A percentile compares a stretch with the other conserved stretches of the same genome.
These are phyloP conservation scores for Tachystola acroxantha DNA, from an alignment of 2,888 invertebrate species.

Conservation along the genomic window DNA sequence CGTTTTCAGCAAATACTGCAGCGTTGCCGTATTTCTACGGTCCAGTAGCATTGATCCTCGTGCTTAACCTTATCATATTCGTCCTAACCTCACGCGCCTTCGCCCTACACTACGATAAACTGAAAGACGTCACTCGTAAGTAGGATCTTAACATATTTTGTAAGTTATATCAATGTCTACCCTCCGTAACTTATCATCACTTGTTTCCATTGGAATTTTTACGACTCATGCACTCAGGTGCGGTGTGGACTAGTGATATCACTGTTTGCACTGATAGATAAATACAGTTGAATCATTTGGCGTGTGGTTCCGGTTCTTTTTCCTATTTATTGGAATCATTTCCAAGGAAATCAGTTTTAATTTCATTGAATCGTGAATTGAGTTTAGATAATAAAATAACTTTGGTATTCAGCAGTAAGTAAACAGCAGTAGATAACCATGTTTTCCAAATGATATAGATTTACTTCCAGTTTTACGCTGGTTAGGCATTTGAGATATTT, in stretches of 20 bases:
- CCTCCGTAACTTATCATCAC: conserved; percentile 6
- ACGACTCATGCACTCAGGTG: background rate
- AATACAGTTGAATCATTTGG: too few relatives aligned
- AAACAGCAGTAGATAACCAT: too few relatives aligned
- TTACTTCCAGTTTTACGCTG: too few relatives aligned
- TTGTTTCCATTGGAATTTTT: conserved; percentile 15
- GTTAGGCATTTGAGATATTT: too few relatives aligned
- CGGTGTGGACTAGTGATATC: background rate
- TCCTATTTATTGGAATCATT: too few relatives aligned
- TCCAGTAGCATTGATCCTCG: conserved; percentile 75
- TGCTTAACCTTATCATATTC: conserved; percentile 75
- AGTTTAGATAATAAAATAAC: too few relatives aligned
- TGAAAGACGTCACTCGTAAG: conserved; percentile 70
- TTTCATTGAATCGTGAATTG: too few relatives aligned
- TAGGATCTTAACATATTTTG: conserved; percentile 14
- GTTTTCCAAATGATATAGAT: too few relatives aligned
- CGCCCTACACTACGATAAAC: conserved; percentile 68
- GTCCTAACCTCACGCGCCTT: conserved; percentile 73
- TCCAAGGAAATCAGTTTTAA: too few relatives aligned
- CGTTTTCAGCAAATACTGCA: conserved; percentile 71
- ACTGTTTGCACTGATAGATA: background rate
- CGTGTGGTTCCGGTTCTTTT: too few relatives aligned
- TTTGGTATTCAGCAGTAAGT: too few relatives aligned
- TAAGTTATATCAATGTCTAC: too few relatives aligned
- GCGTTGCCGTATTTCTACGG: conserved; percentile 81